Base-by-base conservation (phyloP, 2,888 invertebrate species). In the Lysandra bellargus region DNA sequence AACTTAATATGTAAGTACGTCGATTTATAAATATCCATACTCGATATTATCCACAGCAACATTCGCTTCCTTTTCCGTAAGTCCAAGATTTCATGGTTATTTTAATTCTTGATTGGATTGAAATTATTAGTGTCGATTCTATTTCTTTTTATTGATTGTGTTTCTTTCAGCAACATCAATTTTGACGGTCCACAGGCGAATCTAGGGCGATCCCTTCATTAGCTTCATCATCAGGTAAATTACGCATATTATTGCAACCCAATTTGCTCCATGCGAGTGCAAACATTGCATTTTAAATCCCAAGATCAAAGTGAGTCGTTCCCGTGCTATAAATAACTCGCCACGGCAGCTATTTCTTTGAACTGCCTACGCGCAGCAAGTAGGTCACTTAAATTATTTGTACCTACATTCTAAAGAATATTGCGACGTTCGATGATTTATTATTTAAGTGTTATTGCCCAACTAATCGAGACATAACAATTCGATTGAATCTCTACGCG, bases 341-440 rank as follows among this genome's bases (percentile, higher is more conserved):
- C 23, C 75, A 49, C 75, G 49, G 75, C 69, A 69, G 69, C 69
- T 37, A 69, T 78, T 78, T 61, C 80, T 80, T 80, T 80, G 80
- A 80, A 80, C 80, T 76, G 75, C 80, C 80, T 75, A 78, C 80
- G 73, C 44, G 64, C 69, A 37, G 69, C 69, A 69, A 69, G 69
- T 69, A 69, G 69, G 69, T 69, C 69, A 69, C 69, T 69, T 69
- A 37, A 69, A 69, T 69, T 69, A 69, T 69, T 37, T 69, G 33
- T 69, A 69, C 69, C 69, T 37, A 69, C 69, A 69, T 69, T 69
- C 23, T 69, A 33, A 69, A 69, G 17, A 69, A 69, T 69, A 69
- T 69, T 69, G 33, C 69, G 33, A 37, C 69, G 69, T 33, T 37
- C 69, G 69, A 69, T 69, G 69, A 69, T 69, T 69, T 69, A 69